phyloP scores from a whole-genome alignment of 1,140 invertebrate species.

The Leptoteleia sp. region DNA sequence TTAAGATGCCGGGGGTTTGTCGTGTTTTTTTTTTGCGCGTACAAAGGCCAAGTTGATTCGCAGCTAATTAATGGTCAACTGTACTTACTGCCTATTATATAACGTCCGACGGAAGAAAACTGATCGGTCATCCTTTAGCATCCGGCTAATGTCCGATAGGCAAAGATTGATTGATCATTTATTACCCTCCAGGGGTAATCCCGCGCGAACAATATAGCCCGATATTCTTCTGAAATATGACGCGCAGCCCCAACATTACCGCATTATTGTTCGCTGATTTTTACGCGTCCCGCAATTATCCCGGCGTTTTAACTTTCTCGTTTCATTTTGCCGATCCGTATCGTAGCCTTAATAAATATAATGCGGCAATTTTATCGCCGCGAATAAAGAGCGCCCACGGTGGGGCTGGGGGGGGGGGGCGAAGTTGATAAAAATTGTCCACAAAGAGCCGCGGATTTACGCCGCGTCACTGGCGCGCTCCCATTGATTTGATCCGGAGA shows the following conservation, averaged over 20 bases:
- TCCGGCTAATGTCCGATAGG: slow-evolving; percentile 47
- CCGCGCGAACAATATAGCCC: slow-evolving; percentile 36
- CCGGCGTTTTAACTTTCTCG: not conserved
- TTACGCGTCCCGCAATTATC: slow-evolving; percentile 4
- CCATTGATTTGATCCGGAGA: slow-evolving; percentile 22
- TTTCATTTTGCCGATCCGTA: slow-evolving; percentile 18
- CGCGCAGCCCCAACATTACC: slow-evolving; percentile 10
- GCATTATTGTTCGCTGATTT: slow-evolving; percentile 24
- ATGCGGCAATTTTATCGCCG: slow-evolving; percentile 2
- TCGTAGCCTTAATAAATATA: slow-evolving; percentile 22
- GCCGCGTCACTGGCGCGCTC: slow-evolving; percentile 8
- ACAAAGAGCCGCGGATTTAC: slow-evolving; percentile 12
- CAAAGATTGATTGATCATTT: slow-evolving; percentile 53
- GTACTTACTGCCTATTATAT: slow-evolving; percentile 14
- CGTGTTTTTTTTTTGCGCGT: slow-evolving; percentile 18
- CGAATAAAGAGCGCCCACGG: slow-evolving; percentile 3
- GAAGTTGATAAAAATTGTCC: not conserved
- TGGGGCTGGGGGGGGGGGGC: not conserved
- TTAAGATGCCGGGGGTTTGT: slow-evolving; percentile 22
- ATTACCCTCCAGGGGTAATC: slow-evolving; percentile 43
- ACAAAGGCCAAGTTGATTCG: slow-evolving; percentile 34
- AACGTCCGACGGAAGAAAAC: slow-evolving; percentile 43
- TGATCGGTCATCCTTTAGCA: slow-evolving; percentile 51
- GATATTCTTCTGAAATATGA: slow-evolving; percentile 40
- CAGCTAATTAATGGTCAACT: slow-evolving; percentile 51